phyloP scores from a whole-genome alignment of 2,113 vertebrate genomes.

The Thunnus maccoyii region DNA sequence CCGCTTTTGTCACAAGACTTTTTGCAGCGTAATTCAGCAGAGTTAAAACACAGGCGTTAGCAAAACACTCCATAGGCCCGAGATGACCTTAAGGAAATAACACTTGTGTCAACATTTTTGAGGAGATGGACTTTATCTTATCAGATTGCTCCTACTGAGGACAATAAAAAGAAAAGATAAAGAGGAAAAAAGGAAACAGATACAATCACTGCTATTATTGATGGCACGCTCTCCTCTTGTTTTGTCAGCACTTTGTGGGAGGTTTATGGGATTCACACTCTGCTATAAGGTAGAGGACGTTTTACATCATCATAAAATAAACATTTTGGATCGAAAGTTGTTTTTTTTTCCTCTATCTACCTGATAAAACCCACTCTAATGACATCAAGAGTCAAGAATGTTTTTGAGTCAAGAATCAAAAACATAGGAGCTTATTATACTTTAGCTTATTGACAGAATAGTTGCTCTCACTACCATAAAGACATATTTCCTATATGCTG shows the following conservation, averaged over 20 bases:
- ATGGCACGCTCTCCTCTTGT: slow-evolving; percentile 42
- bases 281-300: slow-evolving; percentile 2
- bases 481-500: no score
- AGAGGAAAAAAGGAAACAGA: slow-evolving; percentile 44
- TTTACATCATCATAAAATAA: slow-evolving; percentile 37
- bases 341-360: slow-evolving; percentile 2
- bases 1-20: background rate
- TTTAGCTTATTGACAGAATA: background rate
- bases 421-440: background rate
- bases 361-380: slow-evolving; percentile 5
- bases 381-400: background rate
- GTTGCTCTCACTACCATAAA: no score
- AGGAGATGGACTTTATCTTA: slow-evolving; percentile 63
- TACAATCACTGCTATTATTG: slow-evolving; percentile 59
- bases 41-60: slow-evolving; percentile 27
- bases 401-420: background rate
- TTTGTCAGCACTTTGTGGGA: slow-evolving; percentile 63
- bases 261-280: slow-evolving; percentile 21
- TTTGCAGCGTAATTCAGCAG: slow-evolving; percentile 3
- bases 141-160: slow-evolving; percentile 60
- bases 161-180: slow-evolving; percentile 59
- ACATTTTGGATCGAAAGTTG: slow-evolving; percentile 3
- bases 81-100: slow-evolving; percentile 70
- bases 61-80: slow-evolving; percentile 30
- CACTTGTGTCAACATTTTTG: slow-evolving; percentile 67